Evolutionary conservation across 2,113 vertebrate genomes (phyloP).

Genomic region (Coreoperca whiteheadi): DNA sequence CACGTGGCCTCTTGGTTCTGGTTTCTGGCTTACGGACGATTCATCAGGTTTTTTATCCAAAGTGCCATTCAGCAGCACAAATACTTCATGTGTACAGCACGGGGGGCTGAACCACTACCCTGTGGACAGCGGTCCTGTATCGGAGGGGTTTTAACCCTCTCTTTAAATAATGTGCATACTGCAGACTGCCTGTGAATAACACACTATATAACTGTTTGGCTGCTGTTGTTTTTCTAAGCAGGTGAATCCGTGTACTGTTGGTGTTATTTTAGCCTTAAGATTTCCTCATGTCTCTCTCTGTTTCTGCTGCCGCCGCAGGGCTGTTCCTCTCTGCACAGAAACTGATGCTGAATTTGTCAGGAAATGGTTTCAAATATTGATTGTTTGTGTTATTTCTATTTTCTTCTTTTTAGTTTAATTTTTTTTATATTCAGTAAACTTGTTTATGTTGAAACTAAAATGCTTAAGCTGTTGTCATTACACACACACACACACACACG

Average conservation of each 20-base stretch:
- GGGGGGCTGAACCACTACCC: not conserved
- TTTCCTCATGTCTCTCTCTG: not conserved
- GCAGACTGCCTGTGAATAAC: not conserved
- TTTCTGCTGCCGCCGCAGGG: not conserved
- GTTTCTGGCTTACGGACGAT: not conserved
- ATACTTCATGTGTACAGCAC: not conserved
- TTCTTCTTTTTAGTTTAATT: not conserved
- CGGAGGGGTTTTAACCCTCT: not conserved
- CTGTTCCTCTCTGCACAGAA: conserved; percentile 8
- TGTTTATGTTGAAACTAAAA: conserved; percentile 20
- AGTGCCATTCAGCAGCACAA: not conserved
- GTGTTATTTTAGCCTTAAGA: not conserved
- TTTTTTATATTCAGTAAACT: conserved; percentile 39
- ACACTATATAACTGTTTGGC: not conserved
- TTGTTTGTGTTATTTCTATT: too few species aligned
- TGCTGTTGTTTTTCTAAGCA: not conserved
- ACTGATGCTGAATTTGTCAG: not conserved
- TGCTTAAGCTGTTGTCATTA: not conserved
- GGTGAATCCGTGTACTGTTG: not conserved
- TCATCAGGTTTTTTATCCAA: not conserved
- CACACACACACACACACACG: not conserved
- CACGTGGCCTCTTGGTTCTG: not conserved
- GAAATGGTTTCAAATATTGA: too few species aligned
- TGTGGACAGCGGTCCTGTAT: not conserved
- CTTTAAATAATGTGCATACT: conserved; percentile 10